These are phyloP conservation scores for Meteorus cinctellus DNA, from an alignment of 2,888 invertebrate genomes.

Conservation along the genomic window DNA sequence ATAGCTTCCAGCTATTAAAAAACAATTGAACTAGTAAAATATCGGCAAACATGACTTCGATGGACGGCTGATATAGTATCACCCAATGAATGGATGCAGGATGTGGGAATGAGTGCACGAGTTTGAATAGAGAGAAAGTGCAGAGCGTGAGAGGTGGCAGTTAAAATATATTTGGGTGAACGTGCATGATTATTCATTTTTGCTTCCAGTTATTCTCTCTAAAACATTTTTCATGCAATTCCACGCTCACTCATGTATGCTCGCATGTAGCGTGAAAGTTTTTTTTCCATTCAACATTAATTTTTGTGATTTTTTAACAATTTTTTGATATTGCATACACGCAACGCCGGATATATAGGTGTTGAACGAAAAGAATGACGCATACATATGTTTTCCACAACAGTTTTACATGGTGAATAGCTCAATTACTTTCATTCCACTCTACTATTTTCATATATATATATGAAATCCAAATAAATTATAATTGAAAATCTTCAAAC, in stretches of 20 bases:
- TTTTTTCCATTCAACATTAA: background rate
- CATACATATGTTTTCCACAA: background rate
- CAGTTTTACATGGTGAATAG: background rate
- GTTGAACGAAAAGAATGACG: background rate
- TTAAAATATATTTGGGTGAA: conserved; percentile 19
- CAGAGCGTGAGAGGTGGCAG: conserved; percentile 6
- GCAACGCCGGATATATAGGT: background rate
- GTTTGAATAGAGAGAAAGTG: conserved; percentile 24
- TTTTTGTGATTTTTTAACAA: background rate
- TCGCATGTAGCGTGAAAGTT: background rate
- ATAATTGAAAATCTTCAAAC: no score
- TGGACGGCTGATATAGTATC: conserved; percentile 69
- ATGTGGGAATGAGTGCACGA: conserved; percentile 50
- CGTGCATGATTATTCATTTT: conserved; percentile 33
- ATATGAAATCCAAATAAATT: no score
- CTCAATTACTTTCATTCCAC: background rate
- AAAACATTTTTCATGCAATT: conserved; percentile 9
- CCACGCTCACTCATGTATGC: background rate
- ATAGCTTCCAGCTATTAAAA: conserved; percentile 66
- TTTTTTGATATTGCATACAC: background rate
- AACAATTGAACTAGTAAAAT: conserved; percentile 71
- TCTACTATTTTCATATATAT: no score
- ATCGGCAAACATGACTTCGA: conserved; percentile 66
- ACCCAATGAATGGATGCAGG: conserved; percentile 57
- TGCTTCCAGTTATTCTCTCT: conserved; percentile 26